Base-by-base conservation (phyloP, 2,113 vertebrate species). In the Caranx ignobilis region DNA sequence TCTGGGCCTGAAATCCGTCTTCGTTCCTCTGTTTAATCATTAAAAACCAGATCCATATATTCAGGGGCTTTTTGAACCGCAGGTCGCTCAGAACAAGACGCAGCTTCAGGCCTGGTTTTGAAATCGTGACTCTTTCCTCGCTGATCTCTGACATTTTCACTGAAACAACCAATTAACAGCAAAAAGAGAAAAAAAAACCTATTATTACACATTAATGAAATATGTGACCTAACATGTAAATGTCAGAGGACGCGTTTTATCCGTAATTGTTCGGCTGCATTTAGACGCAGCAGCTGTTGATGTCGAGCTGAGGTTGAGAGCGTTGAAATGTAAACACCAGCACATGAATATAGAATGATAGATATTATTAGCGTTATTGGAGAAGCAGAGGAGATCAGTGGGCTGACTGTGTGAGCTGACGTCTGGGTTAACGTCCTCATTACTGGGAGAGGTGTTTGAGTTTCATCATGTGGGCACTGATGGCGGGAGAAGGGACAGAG, bases 361-460 rank as follows among this genome's bases (percentile, higher is more conserved):
- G 10, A n/a, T 72, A 12, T 37, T 47, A 18, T 55, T 21, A 26
- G 26, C 2, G 2, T 39, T 7, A 59, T 32, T 50, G 11, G 41
- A n/a, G 16, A 6, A 50, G 10, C 21, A 16, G 6, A 21, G 9
- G 21, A 62, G 39, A 76, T 34, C 19, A 54, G 59, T 69, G 43
- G 26, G 39, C 50, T 19, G 5, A 50, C 12, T 65, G 62, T 15
- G 39, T 66, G 60, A 79, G 34, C 21, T 47, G 21, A 43, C 45
- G 15, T 11, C 9, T 35, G 39, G 71, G 31, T 61, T 52, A 77
- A 82, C 64, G 31, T n/a, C 56, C 19, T 77, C 77, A 89, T 84
- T 71, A 72, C 60, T 43, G 15, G 21, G 52, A 56, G 59, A 60
- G 13, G 5, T 65, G 54, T 18, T 82, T 77, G 59, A 39, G 62